Base-by-base conservation (phyloP, 2,888 invertebrate genomes). In the Clivina fossor region DNA sequence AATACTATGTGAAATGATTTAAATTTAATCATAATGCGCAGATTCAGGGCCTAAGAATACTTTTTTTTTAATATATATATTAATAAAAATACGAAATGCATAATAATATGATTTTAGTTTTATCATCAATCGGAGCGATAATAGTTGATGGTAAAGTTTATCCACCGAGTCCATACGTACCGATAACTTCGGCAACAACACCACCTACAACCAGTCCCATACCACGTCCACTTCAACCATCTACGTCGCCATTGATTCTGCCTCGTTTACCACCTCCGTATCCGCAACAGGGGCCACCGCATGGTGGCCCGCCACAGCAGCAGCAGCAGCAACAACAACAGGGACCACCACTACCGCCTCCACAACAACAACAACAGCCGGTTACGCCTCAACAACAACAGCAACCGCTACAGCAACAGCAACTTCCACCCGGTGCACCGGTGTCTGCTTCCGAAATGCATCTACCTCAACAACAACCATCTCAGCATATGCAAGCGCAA, bases 101-200 rank as follows among this genome's bases (percentile, higher is more conserved):
- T 38, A 22, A 44, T 24, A 37, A n/a, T 59, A 60, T 33, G 13
- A 13, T 70, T 69, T 13, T 70, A 87, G 89, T 89, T 60, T 80
- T 90, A 64, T 84, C 86, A 40, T 83, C 83, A 46, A 84, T 90
- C 68, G 90, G 90, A 60, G 85, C 85, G 59, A 88, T 90, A 65
- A 86, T 90, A 35, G 90, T 90, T 58, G 90, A 90, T 75, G 90
- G 90, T 56, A 83, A 89, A 70, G 81, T 87, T 61, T 90, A 89
- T 76, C 83, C 85, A 24, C 51, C 48, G 46, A 37, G 30, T 49
- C 30, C 59, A 41, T 22, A 37, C 46, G 16, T 38, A 24, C 16
- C 56, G 51, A 38, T 16, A 58, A 57, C 59, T 65, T 38, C 66
- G 58, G 22, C 47, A 9, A 41, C 30, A 7, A 18, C 63, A 4